Percentiles rank a stretch among this genome's conserved stretches.
phyloP scores from a whole-genome alignment of 2,888 invertebrate genomes.

The Octodonta nipae region DNA sequence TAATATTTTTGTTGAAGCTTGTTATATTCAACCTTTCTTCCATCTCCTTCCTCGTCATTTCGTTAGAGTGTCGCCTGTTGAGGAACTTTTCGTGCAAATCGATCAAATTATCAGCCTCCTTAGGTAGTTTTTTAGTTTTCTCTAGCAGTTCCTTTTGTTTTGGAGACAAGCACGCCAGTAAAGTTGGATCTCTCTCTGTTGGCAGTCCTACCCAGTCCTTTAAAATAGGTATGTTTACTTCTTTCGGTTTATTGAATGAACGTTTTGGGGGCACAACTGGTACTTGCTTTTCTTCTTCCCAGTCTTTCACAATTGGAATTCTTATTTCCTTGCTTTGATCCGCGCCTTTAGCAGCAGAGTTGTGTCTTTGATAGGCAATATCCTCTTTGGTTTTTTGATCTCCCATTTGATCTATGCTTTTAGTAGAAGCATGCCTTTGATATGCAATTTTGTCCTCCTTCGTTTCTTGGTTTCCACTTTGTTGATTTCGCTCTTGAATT shows the following conservation, averaged over 20 bases:
- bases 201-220: conserved; percentile 46
- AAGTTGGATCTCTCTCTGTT: conserved; percentile 44
- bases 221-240: conserved; percentile 1
- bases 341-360: background rate
- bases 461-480: no score
- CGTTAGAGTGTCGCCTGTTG: conserved; percentile 38
- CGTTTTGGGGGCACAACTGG: no score
- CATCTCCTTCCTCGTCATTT: conserved; percentile 11
- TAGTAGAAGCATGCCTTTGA: no score
- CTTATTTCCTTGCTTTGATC: background rate
- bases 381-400: no score
- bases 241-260: background rate
- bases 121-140: conserved; percentile 40
- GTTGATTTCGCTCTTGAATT: no score
- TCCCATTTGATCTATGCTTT: no score
- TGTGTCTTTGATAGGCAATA: no score
- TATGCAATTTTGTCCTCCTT: no score
- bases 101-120: conserved; percentile 48
- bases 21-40: conserved; percentile 11
- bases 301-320: conserved; percentile 2
- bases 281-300: no score
- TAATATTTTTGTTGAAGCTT: conserved; percentile 6
- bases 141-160: conserved; percentile 51
- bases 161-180: conserved; percentile 58
- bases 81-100: conserved; percentile 58